Percentiles rank a stretch among this genome's conserved stretches.
phyloP scores from a whole-genome alignment of 2,113 vertebrate species.

The Okapia johnstoni region DNA sequence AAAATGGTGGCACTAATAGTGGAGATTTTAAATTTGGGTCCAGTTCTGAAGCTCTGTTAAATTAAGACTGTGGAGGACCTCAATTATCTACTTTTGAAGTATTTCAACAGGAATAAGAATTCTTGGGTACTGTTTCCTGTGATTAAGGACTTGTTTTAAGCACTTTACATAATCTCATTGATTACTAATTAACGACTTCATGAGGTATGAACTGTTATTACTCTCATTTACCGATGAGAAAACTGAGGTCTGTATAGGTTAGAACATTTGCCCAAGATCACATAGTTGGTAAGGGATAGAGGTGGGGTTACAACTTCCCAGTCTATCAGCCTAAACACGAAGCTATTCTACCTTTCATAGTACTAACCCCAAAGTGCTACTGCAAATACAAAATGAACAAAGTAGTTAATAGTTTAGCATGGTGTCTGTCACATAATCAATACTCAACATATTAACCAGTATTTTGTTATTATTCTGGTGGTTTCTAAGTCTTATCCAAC shows the following conservation, averaged over 20 bases:
- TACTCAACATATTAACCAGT: background rate
- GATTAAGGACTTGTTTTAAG: background rate
- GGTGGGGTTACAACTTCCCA: background rate
- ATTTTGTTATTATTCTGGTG: background rate
- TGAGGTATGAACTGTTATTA: background rate
- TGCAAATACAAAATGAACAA: background rate
- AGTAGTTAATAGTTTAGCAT: background rate
- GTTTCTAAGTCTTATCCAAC: fast-evolving
- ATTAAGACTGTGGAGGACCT: background rate
- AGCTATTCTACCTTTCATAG: background rate
- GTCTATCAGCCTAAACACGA: background rate
- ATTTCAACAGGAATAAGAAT: background rate
- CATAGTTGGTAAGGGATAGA: background rate
- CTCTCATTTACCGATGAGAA: background rate
- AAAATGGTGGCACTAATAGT: background rate
- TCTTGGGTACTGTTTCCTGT: background rate
- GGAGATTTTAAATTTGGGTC: background rate
- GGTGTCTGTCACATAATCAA: background rate
- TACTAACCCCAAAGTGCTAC: background rate
- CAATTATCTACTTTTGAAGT: background rate
- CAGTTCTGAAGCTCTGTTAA: background rate
- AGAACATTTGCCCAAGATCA: background rate
- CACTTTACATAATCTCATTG: background rate
- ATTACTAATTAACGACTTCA: background rate
- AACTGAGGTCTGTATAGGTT: background rate